phyloP scores from a whole-genome alignment of 2,888 invertebrate genomes.

The Cheilosia urbana region DNA sequence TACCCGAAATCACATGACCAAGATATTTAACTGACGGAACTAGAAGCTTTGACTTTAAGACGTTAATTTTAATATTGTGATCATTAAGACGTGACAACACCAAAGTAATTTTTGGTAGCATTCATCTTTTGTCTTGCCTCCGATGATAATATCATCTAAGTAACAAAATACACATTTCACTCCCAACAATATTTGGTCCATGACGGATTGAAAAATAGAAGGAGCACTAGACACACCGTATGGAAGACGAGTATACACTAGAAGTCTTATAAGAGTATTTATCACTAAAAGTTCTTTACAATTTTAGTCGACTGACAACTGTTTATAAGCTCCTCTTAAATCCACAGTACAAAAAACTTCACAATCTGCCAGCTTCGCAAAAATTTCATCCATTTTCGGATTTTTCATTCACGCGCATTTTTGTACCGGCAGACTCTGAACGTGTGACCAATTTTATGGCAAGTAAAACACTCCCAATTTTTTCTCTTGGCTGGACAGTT shows the following conservation, averaged over 20 bases:
- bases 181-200: constrained; percentile 20
- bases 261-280: constrained; percentile 8
- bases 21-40: constrained; percentile 41
- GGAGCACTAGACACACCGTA: constrained; percentile 15
- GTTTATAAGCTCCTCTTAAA: no score
- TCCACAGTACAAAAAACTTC: no score
- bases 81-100: no score
- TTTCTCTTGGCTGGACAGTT: constrained; percentile 20
- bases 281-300: constrained; percentile 10
- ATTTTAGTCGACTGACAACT: no score
- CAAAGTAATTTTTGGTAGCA: no score
- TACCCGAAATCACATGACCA: constrained; percentile 48
- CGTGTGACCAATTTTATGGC: constrained; percentile 15
- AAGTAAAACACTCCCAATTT: constrained; percentile 39
- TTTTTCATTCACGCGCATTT: not conserved
- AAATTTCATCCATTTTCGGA: not conserved
- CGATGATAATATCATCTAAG: constrained; percentile 60
- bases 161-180: constrained; percentile 38
- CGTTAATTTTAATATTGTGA: not conserved
- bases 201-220: constrained; percentile 16
- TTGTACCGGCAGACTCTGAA: constrained; percentile 19
- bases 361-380: no score
- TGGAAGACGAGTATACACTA: constrained; percentile 20
- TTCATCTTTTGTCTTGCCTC: constrained; percentile 7
- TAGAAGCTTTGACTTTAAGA: constrained; percentile 57